These are phyloP conservation scores for Polydrusus pterygomalis DNA, from an alignment of 2,888 invertebrate species.

Conservation along the genomic window DNA sequence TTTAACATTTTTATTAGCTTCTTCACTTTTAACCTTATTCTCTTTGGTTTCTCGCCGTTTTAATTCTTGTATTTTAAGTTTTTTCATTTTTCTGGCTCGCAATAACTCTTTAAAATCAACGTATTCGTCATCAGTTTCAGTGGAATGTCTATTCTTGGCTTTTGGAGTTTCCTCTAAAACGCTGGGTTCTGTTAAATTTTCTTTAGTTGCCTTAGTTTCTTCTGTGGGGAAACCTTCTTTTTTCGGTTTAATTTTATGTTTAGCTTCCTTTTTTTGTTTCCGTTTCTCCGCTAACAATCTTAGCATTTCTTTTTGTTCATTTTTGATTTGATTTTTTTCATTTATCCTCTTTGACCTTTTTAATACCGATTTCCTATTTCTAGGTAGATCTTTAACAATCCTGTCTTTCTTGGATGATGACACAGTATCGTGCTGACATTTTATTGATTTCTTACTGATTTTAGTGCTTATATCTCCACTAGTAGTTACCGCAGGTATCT, in stretches of 20 bases:
- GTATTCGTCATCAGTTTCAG: constrained; percentile 58
- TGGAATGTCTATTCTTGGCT: constrained; percentile 1
- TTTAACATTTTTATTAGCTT: neutral
- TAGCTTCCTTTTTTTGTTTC: constrained; percentile 32
- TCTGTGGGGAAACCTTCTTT: neutral
- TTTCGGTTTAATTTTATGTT: constrained; percentile 3
- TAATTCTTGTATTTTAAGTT: constrained; percentile 57
- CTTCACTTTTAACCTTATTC: neutral
- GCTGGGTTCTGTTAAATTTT: neutral
- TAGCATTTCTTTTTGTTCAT: constrained; percentile 36
- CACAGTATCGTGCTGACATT: constrained; percentile 42
- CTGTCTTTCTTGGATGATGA: constrained; percentile 49
- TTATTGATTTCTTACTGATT: neutral
- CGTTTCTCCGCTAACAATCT: constrained; percentile 26
- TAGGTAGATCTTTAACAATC: constrained; percentile 10
- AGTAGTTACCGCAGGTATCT: constrained; percentile 60
- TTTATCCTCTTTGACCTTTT: constrained; percentile 44
- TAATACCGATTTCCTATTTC: constrained; percentile 19
- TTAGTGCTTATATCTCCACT: constrained; percentile 54
- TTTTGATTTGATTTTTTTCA: constrained; percentile 39
- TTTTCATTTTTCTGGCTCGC: constrained; percentile 61
- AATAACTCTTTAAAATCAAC: constrained; percentile 62
- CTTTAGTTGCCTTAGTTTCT: neutral
- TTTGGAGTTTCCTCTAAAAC: neutral
- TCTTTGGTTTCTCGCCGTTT: constrained; percentile 11